Evolutionary conservation across 2,888 invertebrate species (phyloP), one percentile per base, ranked within the genome.

Genomic region (Epistrophe grossulariae): DNA sequence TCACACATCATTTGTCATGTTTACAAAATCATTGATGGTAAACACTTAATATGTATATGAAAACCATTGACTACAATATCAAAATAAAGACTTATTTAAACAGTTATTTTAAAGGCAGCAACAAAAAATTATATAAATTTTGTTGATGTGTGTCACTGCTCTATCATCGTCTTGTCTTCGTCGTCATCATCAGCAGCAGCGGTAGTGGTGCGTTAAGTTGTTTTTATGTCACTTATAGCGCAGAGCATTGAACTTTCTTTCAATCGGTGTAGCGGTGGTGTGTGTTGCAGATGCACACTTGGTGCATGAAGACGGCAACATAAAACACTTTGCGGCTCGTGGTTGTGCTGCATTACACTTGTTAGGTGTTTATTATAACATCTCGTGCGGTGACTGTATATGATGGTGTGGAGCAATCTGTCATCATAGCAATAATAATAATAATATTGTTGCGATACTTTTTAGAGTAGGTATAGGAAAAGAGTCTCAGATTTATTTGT

Each of bases 271-370:
- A n/a, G n/a, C n/a, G 24, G 52, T 28, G 7, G 13, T 55, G 28
- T 11, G n/a, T 35, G 35, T 24, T 43, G 31, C 71, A 73, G 45
- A 17, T 43, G 31, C 48, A 83, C 78, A 24, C 24, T 62, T 6
- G 17, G n/a, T 15, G 28, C 24, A 55, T 7, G 15, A 40, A 38
- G 43, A 62, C 83, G 84, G 77, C 84, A 84, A 81, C 80, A 77
- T 80, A 70, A 84, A 84, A 84, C 76, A 77, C 72, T 52, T 72
- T 80, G 84, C 68, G 77, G 76, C 70, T 70, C 70, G 70, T 80
- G 84, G 81, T 84, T 84, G 80, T 72, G 68, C 73, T 78, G 80
- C 77, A 74, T 74, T 82, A 74, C 85, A 82, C 82, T 85, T 85
- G 82, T 85, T 79, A 70, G 72, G 48, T 82, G 85, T 74, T 78